These are phyloP conservation scores for Cyprinella venusta DNA, from an alignment of 2,797 vertebrate genomes.

Conservation along the genomic window DNA sequence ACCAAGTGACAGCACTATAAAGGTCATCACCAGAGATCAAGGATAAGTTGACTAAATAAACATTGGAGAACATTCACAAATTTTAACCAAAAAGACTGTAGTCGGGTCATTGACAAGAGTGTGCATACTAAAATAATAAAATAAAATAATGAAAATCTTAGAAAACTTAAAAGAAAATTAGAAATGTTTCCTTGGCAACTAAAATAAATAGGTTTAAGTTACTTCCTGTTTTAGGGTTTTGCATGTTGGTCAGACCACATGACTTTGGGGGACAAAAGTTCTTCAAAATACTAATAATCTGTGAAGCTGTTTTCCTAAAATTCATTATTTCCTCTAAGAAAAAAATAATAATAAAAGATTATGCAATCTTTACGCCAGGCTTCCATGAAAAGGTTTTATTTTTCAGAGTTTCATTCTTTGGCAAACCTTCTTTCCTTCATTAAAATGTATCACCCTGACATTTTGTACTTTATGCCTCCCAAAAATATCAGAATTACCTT, in stretches of 20 bases:
- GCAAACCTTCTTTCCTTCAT: not conserved
- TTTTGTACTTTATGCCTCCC: not conserved
- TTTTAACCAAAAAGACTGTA: not conserved
- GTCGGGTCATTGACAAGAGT: not conserved
- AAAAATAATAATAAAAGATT: not conserved
- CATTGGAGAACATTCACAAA: conserved; percentile 3
- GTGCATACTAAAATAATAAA: not conserved
- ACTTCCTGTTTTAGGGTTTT: not conserved
- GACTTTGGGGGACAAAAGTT: not conserved
- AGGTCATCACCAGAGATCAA: conserved; percentile 18
- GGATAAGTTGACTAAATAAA: conserved; percentile 10
- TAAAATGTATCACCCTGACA: not conserved
- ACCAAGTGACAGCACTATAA: conserved; percentile 18
- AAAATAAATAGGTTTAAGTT: not conserved
- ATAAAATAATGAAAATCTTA: not conserved
- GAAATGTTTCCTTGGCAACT: not conserved
- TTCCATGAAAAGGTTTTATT: not conserved
- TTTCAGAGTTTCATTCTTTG: not conserved
- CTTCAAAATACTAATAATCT: not conserved
- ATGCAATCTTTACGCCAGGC: not conserved
- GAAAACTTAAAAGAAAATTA: too few species aligned
- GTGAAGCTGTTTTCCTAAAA: not conserved
- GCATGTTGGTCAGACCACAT: not conserved
- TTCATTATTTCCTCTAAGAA: not conserved
- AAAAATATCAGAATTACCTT: not conserved